Percentiles rank a stretch among this genome's conserved stretches.
Evolutionary conservation across 2,113 vertebrate species (phyloP).

Genomic region (Gadus chalcogrammus): DNA sequence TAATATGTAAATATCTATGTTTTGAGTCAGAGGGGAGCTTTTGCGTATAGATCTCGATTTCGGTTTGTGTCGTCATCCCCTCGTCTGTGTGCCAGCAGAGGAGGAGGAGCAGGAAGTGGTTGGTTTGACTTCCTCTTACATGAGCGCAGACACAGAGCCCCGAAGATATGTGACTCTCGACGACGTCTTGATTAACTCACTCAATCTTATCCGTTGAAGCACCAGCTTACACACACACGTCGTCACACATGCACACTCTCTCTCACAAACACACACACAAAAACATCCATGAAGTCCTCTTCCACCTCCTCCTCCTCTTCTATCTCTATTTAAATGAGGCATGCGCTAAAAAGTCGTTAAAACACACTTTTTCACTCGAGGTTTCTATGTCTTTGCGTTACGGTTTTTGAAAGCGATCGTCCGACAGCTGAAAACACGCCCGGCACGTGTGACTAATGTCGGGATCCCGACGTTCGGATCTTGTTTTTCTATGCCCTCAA

Average conservation of each 20-base stretch:
- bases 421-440: slow-evolving; percentile 2
- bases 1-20: slow-evolving; percentile 3
- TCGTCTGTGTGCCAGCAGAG: slow-evolving; percentile 18
- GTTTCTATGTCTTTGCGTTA: slow-evolving; percentile 23
- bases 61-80: slow-evolving; percentile 28
- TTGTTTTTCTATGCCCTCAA: slow-evolving; percentile 5
- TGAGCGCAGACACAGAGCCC: slow-evolving; percentile 1
- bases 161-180: slow-evolving; percentile 10
- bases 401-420: slow-evolving; percentile 29
- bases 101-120: slow-evolving; percentile 4
- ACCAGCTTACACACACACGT: slow-evolving; percentile 12
- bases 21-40: slow-evolving; percentile 17
- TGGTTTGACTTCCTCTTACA: slow-evolving; percentile 23
- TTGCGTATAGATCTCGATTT: slow-evolving; percentile 24
- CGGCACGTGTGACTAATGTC: slow-evolving; percentile 7
- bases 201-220: slow-evolving; percentile 44
- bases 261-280: neutral
- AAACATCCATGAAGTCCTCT: slow-evolving; percentile 28
- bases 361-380: slow-evolving; percentile 24
- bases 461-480: neutral
- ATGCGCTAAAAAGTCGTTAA: slow-evolving; percentile 21
- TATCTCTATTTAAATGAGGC: slow-evolving; percentile 32
- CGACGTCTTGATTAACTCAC: slow-evolving; percentile 59
- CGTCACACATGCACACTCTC: no score
- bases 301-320: slow-evolving; percentile 9